A percentile compares a stretch with the other conserved stretches of the same genome.
Conservation (phyloP, 2,113 vertebrate species). For the Tychaedon coryphoeus region DNA sequence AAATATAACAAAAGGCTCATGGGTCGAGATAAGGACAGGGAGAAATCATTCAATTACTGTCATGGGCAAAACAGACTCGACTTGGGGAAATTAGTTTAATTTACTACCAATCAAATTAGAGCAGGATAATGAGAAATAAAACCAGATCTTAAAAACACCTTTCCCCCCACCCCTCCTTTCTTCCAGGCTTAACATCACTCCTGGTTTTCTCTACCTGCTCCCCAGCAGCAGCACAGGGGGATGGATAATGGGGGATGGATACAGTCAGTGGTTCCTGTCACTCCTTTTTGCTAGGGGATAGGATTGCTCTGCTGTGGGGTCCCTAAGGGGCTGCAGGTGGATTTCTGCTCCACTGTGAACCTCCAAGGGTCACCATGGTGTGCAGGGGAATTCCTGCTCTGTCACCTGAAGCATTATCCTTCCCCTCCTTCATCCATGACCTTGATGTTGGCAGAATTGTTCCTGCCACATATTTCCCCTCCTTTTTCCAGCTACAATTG, state of each 20-base stretch:
- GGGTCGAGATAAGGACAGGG: neutral
- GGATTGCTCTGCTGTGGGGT: neutral
- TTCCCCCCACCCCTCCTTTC: neutral
- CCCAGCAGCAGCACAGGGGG: neutral
- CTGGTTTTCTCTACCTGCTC: neutral
- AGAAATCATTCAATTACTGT: neutral
- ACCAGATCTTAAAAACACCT: neutral
- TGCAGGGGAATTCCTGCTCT: neutral
- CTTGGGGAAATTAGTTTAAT: neutral
- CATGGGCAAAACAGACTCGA: neutral
- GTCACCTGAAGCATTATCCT: neutral
- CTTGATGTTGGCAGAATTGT: neutral
- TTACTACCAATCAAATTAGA: neutral
- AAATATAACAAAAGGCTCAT: neutral
- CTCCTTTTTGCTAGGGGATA: too few species aligned
- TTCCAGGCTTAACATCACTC: neutral
- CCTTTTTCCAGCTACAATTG: neutral
- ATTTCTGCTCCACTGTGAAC: neutral
- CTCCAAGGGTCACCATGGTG: neutral
- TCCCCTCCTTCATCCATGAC: too few species aligned
- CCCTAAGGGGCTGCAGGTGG: neutral
- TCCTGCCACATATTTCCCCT: neutral
- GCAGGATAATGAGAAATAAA: neutral
- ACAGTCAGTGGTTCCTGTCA: too few species aligned
- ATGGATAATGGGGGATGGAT: neutral